Percentiles rank a stretch among this genome's conserved stretches.
Conservation (phyloP, 2,113 vertebrate species). For the Axis porcinus region DNA sequence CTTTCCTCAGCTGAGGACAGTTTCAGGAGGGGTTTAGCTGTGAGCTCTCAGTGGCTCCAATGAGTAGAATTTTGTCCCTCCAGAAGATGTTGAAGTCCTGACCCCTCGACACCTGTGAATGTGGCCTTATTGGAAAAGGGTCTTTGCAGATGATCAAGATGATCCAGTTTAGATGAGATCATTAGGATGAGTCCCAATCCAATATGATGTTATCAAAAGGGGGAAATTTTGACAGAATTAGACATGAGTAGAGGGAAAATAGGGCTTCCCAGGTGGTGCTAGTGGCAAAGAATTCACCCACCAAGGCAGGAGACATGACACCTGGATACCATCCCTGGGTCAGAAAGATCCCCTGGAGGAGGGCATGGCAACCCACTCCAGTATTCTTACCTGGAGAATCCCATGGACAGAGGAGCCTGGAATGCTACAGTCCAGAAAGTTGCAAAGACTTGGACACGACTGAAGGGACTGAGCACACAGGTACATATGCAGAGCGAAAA, state of each 20-base stretch:
- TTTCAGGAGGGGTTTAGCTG: neutral
- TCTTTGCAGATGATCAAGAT: neutral
- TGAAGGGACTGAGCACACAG: neutral
- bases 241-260: neutral
- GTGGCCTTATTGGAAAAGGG: neutral
- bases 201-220: neutral
- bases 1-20: neutral
- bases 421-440: neutral
- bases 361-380: neutral
- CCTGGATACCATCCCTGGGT: neutral
- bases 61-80: neutral
- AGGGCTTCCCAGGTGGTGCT: neutral
- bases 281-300: neutral
- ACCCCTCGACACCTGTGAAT: neutral
- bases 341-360: neutral
- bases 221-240: neutral
- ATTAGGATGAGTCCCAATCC: neutral
- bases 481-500: neutral
- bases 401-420: neutral
- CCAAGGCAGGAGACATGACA: neutral
- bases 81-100: neutral
- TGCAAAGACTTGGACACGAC: neutral
- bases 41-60: neutral
- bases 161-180: neutral
- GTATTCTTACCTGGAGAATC: neutral